phyloP scores from a whole-genome alignment of 2,797 vertebrate species.

The Scomberomorus guttatus region DNA sequence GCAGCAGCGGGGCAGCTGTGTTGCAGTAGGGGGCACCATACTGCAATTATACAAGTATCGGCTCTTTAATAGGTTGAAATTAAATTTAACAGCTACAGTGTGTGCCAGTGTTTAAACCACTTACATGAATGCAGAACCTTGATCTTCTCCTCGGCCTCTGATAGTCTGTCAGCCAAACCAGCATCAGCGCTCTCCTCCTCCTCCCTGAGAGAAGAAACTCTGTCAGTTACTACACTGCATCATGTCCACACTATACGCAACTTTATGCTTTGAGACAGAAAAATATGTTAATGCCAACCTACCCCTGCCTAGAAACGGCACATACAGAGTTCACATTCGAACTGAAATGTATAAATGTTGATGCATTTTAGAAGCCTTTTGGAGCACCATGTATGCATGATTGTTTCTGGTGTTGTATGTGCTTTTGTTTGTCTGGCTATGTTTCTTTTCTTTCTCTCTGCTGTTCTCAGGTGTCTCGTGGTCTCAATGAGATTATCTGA shows the following conservation, averaged over 20 bases:
- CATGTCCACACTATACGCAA: conserved; percentile 21
- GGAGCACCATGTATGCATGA: neutral
- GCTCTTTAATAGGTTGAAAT: conserved; percentile 44
- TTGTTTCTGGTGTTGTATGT: no score
- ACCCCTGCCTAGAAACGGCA: conserved; percentile 14
- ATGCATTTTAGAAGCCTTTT: neutral
- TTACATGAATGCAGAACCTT: conserved; percentile 95
- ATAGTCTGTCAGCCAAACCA: conserved; percentile 90
- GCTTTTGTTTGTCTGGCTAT: no score
- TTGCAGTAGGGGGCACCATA: conserved; percentile 59
- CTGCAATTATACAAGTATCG: conserved; percentile 12
- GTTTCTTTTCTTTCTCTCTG: no score
- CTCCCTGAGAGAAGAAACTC: conserved; percentile 83
- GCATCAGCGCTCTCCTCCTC: conserved; percentile 87
- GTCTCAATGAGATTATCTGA: neutral
- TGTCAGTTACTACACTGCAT: conserved; percentile 42
- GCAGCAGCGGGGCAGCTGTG: conserved; percentile 7
- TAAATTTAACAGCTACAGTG: conserved; percentile 34
- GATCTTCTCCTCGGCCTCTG: conserved; percentile 96
- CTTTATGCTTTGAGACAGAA: neutral
- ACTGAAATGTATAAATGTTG: neutral
- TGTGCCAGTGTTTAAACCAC: conserved; percentile 58
- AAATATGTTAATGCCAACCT: conserved; percentile 12
- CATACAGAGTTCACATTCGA: conserved; percentile 2
- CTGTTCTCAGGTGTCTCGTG: no score